Base-by-base conservation (phyloP, 2,113 vertebrate genomes). In the Sakesphorus luctuosus region DNA sequence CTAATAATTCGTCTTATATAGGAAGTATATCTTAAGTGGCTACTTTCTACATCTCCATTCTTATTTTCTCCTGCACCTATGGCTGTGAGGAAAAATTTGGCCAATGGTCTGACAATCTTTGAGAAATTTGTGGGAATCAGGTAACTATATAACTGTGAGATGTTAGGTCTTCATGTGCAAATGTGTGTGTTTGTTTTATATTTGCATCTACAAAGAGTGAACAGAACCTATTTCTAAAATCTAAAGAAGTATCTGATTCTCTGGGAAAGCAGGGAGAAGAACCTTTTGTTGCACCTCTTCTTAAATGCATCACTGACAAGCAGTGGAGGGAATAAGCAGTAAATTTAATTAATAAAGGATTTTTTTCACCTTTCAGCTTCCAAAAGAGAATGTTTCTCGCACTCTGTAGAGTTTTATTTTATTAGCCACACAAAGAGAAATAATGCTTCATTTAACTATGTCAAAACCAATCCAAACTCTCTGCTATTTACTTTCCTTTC, bases 401-500 rank as follows among this genome's bases (percentile, higher is more conserved):
- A 50, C 95, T 95, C 90, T 75, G 55, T 31, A 91, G 36, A 69
- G 47, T 53, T 96, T 93, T 91, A 95, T 95, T 97, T 93, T 97
- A 96, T 96, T 97, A 97, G 31, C 78, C 87, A 95, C 95, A 96
- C 89, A 96, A 97, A 96, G 85, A 84, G 62, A 97, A 97, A 95
- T 84, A 97, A 93, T 94, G 95, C 69, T 96, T 97, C 93, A 92
- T 97, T 98, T 97, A 98, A 94, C 96, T 96, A 90, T 89, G 91
- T 96, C 97, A 97, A 98, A 98, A 95, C 65, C 94, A 96, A 94
- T 97, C 93, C 94, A 87, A 75, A 90, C 71, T 96, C 95, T 84
- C 58, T 96, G 87, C 84, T 97, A 93, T 98, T 98, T 97, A 78
- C 86, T 97, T 97, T 94, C 71, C 68, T 97, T 97, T 96, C 88